Conservation (phyloP, 2,113 vertebrate genomes). For the Hippolais icterina region DNA sequence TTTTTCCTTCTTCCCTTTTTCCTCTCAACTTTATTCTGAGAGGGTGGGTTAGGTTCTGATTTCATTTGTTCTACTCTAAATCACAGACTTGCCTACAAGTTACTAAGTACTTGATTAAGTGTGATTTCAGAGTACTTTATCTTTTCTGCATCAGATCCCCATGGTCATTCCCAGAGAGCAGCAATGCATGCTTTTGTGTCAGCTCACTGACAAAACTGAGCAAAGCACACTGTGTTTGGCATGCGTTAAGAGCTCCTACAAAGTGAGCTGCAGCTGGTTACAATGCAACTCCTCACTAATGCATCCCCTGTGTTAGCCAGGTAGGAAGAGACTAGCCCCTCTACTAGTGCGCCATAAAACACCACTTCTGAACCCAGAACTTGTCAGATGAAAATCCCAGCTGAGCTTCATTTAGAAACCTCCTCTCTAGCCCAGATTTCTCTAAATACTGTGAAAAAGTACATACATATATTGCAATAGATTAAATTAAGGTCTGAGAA, state of each 20-base stretch:
- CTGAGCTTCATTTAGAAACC: neutral
- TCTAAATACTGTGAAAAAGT: neutral
- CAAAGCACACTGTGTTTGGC: neutral
- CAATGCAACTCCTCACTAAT: fast-evolving
- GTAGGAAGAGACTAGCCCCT: neutral
- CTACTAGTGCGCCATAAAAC: too few species aligned
- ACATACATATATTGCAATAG: neutral
- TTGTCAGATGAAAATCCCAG: neutral
- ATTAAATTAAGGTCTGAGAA: neutral
- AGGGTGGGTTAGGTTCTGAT: neutral
- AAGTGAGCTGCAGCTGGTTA: neutral
- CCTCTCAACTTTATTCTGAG: neutral
- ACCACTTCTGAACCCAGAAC: neutral
- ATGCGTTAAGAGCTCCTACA: neutral
- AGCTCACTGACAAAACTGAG: neutral
- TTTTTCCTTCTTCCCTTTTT: neutral
- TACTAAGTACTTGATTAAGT: neutral
- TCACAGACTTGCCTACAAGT: neutral
- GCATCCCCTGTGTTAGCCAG: neutral
- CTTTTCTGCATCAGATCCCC: neutral
- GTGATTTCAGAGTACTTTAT: neutral
- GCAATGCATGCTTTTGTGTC: neutral
- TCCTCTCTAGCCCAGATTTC: neutral
- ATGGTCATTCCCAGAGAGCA: neutral
- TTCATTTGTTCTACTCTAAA: neutral